These are phyloP conservation scores for Ceratina japonica DNA, from an alignment of 1,140 invertebrate species.

Conservation along the genomic window DNA sequence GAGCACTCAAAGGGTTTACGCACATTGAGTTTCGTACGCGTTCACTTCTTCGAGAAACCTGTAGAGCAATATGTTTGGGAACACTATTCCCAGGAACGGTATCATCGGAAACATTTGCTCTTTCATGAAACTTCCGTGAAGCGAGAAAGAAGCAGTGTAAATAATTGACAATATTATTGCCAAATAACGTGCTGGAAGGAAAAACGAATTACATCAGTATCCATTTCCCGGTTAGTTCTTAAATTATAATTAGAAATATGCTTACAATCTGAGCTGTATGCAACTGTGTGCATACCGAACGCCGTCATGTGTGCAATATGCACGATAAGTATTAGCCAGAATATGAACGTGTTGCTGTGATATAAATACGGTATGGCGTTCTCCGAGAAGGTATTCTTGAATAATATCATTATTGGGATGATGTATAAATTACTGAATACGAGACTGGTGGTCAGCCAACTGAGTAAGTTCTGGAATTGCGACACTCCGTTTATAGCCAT, in stretches of 20 bases:
- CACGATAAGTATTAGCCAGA: slow-evolving; percentile 73
- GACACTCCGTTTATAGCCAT: slow-evolving; percentile 77
- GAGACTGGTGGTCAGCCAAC: slow-evolving; percentile 73
- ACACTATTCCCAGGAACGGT: slow-evolving; percentile 62
- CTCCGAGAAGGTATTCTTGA: slow-evolving; percentile 68
- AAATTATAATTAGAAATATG: slow-evolving; percentile 4
- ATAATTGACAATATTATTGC: slow-evolving; percentile 28
- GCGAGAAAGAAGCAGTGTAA: slow-evolving; percentile 41
- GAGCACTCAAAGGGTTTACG: slow-evolving; percentile 1
- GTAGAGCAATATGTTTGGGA: slow-evolving; percentile 61
- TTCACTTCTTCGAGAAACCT: slow-evolving; percentile 65
- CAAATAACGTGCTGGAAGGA: slow-evolving; percentile 53
- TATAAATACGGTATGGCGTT: slow-evolving; percentile 71
- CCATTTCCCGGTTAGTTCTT: neutral
- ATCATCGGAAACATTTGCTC: slow-evolving; percentile 25
- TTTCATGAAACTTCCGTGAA: slow-evolving; percentile 30
- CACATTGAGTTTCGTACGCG: slow-evolving; percentile 58
- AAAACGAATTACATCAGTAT: neutral
- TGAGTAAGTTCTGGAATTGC: slow-evolving; percentile 71
- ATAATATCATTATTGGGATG: slow-evolving; percentile 68
- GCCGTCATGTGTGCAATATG: slow-evolving; percentile 70
- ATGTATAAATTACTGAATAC: slow-evolving; percentile 71
- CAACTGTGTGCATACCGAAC: slow-evolving; percentile 75
- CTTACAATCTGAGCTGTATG: slow-evolving; percentile 74
- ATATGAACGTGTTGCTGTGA: slow-evolving; percentile 74